phyloP scores from a whole-genome alignment of 2,888 invertebrate species.

The Diabrotica balteata region DNA sequence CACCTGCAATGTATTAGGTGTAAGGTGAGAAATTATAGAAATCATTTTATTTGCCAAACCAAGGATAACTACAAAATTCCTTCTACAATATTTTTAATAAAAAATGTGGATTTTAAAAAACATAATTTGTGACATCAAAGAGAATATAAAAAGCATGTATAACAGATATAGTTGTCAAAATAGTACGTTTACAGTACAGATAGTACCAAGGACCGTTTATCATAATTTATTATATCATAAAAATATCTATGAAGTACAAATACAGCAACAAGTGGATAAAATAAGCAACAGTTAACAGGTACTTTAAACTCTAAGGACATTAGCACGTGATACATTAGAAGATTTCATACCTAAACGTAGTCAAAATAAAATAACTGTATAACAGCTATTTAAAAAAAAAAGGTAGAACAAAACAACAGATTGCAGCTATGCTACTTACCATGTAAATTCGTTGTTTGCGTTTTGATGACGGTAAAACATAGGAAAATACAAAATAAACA shows the following conservation, averaged over 20 bases:
- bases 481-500: conserved; percentile 23
- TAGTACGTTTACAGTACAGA: no score
- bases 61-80: no score
- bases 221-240: no score
- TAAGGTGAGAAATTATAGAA: no score
- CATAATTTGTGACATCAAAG: no score
- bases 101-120: no score
- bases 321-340: conserved; percentile 17
- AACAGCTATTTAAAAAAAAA: conserved; percentile 13
- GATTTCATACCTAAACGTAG: background rate
- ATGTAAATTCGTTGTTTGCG: conserved; percentile 19
- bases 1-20: no score
- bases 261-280: conserved; percentile 19
- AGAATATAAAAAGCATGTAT: no score
- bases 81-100: no score
- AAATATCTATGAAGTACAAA: background rate
- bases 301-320: conserved; percentile 8
- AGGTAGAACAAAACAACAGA: conserved; percentile 4
- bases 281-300: conserved; percentile 11
- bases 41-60: no score
- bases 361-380: conserved; percentile 10
- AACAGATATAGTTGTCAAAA: no score
- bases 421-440: conserved; percentile 13
- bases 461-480: conserved; percentile 20
- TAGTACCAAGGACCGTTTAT: no score